These are phyloP conservation scores for Trachelus tabidus DNA, from an alignment of 2,888 invertebrate species.

Conservation along the genomic window DNA sequence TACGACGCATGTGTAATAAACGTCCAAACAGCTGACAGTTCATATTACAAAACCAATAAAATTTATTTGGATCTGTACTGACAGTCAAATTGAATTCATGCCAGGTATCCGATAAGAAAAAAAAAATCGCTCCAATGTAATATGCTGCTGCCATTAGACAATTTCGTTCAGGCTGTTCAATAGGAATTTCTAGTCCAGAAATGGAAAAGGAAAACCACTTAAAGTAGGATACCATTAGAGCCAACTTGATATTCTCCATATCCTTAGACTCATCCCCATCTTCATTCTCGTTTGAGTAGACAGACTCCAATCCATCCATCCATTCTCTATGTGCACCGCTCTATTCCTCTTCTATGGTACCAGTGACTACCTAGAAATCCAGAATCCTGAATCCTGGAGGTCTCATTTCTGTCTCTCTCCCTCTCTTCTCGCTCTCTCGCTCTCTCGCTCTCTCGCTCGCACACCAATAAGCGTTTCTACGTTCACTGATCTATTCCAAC, in stretches of 20 bases:
- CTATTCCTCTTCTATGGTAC: not conserved
- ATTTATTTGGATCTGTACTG: not conserved
- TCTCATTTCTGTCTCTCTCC: not conserved
- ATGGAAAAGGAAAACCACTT: not conserved
- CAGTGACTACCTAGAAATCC: not conserved
- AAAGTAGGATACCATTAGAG: not conserved
- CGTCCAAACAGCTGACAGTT: not conserved
- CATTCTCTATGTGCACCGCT: not conserved
- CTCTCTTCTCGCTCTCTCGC: constrained; percentile 11
- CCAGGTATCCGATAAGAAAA: not conserved
- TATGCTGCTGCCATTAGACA: not conserved
- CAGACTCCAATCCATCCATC: not conserved
- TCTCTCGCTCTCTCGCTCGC: constrained; percentile 13
- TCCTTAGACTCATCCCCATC: not conserved
- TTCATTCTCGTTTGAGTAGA: not conserved
- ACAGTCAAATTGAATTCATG: not conserved
- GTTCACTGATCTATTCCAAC: constrained; percentile 19
- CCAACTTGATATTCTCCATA: not conserved
- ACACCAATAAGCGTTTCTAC: constrained; percentile 11
- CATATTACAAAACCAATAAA: not conserved
- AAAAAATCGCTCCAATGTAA: not conserved
- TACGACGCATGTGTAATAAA: not conserved
- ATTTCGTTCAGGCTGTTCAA: not conserved
- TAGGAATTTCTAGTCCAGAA: not conserved
- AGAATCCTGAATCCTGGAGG: not conserved